Evolutionary conservation across 1,140 invertebrate genomes (phyloP).

Genomic region (Drosophila littoralis): DNA sequence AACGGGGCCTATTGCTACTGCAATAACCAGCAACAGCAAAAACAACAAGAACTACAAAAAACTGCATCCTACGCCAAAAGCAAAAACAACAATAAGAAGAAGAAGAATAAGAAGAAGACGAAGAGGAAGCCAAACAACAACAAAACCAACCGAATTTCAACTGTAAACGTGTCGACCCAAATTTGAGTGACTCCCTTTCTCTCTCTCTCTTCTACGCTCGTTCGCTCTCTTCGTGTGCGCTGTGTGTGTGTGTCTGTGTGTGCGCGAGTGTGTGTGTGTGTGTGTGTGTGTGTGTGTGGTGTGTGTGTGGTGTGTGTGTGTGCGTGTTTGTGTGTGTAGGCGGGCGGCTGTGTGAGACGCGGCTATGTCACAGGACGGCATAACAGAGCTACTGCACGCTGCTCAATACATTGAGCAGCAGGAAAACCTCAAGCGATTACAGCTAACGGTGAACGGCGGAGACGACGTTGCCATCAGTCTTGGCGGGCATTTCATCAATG

Average conservation of each 20-base stretch:
- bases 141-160: slow-evolving; percentile 27
- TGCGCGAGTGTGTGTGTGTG: slow-evolving; percentile 24
- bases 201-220: slow-evolving; percentile 6
- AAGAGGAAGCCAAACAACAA: slow-evolving; percentile 13
- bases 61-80: slow-evolving; percentile 22
- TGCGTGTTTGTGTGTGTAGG: slow-evolving; percentile 35
- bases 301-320: slow-evolving; percentile 33
- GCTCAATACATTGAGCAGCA: slow-evolving; percentile 60
- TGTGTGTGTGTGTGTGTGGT: slow-evolving; percentile 20
- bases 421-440: slow-evolving; percentile 44
- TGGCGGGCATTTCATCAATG: slow-evolving; percentile 39
- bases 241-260: slow-evolving; percentile 21
- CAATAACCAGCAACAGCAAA: slow-evolving; percentile 32
- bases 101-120: background rate
- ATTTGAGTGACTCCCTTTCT: slow-evolving; percentile 27
- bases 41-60: slow-evolving; percentile 19
- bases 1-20: slow-evolving; percentile 47
- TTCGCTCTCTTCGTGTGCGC: slow-evolving; percentile 19
- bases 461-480: slow-evolving; percentile 14
- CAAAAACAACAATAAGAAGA: slow-evolving; percentile 16
- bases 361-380: slow-evolving; percentile 66
- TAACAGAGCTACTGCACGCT: slow-evolving; percentile 58
- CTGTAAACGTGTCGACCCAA: slow-evolving; percentile 51
- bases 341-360: slow-evolving; percentile 38
- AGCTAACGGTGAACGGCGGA: slow-evolving; percentile 28